phyloP scores from a whole-genome alignment of 2,113 vertebrate species.

The Noctilio leporinus region DNA sequence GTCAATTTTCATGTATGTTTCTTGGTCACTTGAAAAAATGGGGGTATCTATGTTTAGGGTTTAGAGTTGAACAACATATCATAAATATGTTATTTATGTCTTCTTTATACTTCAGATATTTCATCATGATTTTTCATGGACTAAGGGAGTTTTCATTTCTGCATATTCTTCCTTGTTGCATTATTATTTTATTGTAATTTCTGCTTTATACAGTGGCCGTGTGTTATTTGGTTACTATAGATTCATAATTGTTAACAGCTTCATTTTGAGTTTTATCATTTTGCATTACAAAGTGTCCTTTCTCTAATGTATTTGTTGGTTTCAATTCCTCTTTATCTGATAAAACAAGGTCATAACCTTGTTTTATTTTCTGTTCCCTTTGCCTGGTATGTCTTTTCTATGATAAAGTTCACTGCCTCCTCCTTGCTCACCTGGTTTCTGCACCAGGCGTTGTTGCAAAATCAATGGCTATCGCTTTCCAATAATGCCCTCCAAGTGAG shows the following conservation, averaged over 20 bases:
- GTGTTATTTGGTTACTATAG: background rate
- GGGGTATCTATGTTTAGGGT: background rate
- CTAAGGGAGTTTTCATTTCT: background rate
- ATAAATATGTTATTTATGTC: background rate
- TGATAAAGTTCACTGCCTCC: rapidly evolving
- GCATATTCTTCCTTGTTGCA: background rate
- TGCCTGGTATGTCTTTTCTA: background rate
- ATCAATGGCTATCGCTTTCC: background rate
- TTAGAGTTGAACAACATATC: background rate
- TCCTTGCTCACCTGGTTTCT: background rate
- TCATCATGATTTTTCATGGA: background rate
- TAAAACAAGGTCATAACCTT: too few species aligned
- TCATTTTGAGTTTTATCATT: background rate
- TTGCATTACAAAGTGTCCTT: background rate
- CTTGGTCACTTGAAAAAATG: background rate
- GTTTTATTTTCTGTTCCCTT: background rate
- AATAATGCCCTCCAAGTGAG: background rate
- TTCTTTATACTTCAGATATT: background rate
- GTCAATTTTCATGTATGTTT: background rate
- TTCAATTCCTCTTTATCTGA: background rate
- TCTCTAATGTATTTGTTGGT: background rate
- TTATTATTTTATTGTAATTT: background rate
- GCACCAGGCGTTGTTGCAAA: background rate
- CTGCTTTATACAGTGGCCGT: background rate
- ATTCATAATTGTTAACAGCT: background rate